Conservation (phyloP, 2,113 vertebrate genomes). For the Corythaeola cristata region DNA sequence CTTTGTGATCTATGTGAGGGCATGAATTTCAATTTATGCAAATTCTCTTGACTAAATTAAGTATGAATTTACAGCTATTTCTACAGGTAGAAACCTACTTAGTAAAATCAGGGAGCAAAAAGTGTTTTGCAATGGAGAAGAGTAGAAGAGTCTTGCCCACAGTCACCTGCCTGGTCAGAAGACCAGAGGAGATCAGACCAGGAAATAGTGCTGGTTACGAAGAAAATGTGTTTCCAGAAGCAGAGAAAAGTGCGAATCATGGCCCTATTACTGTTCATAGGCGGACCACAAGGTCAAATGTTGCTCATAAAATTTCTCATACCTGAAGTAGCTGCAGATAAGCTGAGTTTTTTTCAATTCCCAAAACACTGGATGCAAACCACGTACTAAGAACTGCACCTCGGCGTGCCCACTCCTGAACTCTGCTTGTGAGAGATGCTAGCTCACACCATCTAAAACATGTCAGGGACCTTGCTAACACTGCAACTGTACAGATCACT, state of each 20-base stretch:
- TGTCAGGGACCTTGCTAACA: not conserved
- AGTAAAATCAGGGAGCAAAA: not conserved
- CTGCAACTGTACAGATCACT: not conserved
- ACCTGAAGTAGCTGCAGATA: not conserved
- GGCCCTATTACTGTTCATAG: not conserved
- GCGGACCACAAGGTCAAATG: not conserved
- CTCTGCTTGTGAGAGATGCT: not conserved
- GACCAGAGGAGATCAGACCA: not conserved
- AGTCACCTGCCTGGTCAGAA: not conserved
- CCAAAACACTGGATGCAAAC: not conserved
- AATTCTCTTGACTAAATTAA: not conserved
- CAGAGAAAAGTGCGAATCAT: not conserved
- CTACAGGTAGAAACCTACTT: not conserved
- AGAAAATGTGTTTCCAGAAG: not conserved
- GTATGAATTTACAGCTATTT: not conserved
- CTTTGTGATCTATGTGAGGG: not conserved
- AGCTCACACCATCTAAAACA: fast-evolving
- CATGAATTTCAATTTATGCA: not conserved
- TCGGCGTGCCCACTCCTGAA: not conserved
- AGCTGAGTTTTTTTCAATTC: not conserved
- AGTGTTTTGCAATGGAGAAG: not conserved
- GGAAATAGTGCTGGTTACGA: not conserved
- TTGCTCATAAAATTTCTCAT: not conserved
- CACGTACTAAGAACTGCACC: fast-evolving
- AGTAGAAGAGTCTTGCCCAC: not conserved